These are phyloP conservation scores for Conopomorpha cramerella DNA, from an alignment of 1,140 invertebrate species.

Conservation along the genomic window DNA sequence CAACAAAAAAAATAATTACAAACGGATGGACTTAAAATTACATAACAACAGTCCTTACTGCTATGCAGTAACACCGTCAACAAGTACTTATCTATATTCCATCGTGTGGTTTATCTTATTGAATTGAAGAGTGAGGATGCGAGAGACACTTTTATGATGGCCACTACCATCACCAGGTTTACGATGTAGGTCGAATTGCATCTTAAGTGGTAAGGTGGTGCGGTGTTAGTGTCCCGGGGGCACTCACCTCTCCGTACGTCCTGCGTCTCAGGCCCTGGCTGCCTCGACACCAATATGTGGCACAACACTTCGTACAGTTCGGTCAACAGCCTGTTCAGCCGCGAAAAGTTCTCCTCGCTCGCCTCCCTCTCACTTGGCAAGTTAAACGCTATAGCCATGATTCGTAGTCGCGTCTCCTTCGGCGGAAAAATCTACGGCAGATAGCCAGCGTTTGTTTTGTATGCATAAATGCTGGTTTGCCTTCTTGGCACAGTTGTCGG, in stretches of 20 bases:
- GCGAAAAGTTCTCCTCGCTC: conserved; percentile 54
- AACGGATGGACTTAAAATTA: conserved; percentile 52
- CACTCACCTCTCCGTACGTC: conserved; percentile 53
- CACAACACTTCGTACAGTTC: conserved; percentile 56
- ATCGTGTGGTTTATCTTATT: conserved; percentile 55
- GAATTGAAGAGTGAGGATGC: conserved; percentile 54
- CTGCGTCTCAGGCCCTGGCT: conserved; percentile 46
- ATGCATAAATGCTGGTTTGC: conserved; percentile 40
- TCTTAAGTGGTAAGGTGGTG: conserved; percentile 59
- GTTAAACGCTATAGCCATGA: conserved; percentile 59
- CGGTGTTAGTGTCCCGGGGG: conserved; percentile 37
- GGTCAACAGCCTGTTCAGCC: conserved; percentile 53
- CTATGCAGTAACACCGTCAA: conserved; percentile 54
- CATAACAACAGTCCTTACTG: conserved; percentile 53
- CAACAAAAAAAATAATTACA: conserved; percentile 17
- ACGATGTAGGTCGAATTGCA: conserved; percentile 61
- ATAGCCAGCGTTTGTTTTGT: conserved; percentile 36
- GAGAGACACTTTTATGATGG: conserved; percentile 52
- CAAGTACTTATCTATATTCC: conserved; percentile 53
- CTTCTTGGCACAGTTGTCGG: conserved; percentile 14
- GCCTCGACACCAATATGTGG: conserved; percentile 52
- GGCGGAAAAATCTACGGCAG: conserved; percentile 43
- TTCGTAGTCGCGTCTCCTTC: conserved; percentile 28
- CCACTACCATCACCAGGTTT: conserved; percentile 54
- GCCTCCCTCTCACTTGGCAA: conserved; percentile 55